Percentiles rank a stretch among this genome's conserved stretches.
Conservation (phyloP, 2,888 invertebrate species). For the Epistrophe eligans region DNA sequence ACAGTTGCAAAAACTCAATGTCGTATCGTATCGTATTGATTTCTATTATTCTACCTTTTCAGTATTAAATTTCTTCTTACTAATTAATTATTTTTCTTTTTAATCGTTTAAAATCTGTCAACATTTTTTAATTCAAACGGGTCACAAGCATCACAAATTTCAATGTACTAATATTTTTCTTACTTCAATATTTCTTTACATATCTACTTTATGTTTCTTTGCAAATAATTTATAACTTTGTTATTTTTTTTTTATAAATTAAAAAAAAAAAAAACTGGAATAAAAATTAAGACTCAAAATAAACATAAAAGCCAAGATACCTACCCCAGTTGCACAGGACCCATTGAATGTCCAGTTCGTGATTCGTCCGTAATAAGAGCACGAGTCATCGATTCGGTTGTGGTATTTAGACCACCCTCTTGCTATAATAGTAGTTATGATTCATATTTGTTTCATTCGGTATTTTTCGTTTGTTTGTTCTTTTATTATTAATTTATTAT, state of each 20-base stretch:
- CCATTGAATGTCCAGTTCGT: constrained; percentile 91
- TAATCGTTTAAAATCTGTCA: no score
- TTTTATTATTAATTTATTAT: constrained; percentile 13
- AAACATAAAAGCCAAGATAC: constrained; percentile 84
- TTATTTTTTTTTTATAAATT: constrained; percentile 5
- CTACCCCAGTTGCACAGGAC: constrained; percentile 98
- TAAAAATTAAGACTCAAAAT: constrained; percentile 43
- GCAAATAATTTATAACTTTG: neutral
- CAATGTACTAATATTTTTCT: constrained; percentile 11
- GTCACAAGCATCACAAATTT: constrained; percentile 54
- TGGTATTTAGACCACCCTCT: constrained; percentile 96
- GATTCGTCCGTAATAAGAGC: constrained; percentile 97
- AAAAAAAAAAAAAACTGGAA: constrained; percentile 29
- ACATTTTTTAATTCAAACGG: no score
- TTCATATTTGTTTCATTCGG: constrained; percentile 70
- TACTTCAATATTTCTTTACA: neutral
- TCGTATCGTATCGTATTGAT: no score
- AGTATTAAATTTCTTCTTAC: no score
- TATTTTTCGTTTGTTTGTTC: constrained; percentile 66
- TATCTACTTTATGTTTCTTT: neutral
- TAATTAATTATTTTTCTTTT: no score
- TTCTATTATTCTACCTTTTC: no score
- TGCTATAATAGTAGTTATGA: constrained; percentile 87
- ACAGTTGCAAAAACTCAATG: no score
- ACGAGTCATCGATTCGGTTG: constrained; percentile 96